phyloP scores from a whole-genome alignment of 2,888 invertebrate genomes.

The Scaptomyza parva region DNA sequence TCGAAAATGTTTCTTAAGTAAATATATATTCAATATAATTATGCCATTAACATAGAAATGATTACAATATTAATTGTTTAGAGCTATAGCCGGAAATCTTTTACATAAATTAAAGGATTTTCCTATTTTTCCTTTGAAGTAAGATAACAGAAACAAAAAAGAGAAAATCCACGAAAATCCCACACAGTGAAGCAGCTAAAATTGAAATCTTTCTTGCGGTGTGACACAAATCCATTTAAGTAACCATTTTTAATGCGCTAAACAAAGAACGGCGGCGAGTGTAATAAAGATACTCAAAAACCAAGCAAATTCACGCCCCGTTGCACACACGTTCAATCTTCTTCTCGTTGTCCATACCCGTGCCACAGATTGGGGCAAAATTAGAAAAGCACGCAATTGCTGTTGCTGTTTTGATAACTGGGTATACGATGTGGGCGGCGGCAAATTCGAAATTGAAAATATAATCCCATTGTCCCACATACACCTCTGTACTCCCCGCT shows the following conservation, averaged over 20 bases:
- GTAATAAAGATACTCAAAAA: conserved; percentile 10
- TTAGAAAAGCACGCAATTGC: conserved; percentile 11
- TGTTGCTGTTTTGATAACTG: conserved; percentile 23
- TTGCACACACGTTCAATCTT: conserved; percentile 42
- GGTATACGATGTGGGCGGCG: conserved; percentile 27
- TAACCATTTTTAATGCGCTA: conserved; percentile 14
- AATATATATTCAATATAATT: no score
- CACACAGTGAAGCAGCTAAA: conserved; percentile 21
- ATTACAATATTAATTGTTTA: no score
- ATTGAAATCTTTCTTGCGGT: conserved; percentile 35
- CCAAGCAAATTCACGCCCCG: conserved; percentile 40
- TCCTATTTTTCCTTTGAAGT: not conserved
- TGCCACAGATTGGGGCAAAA: conserved; percentile 19
- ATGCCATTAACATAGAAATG: no score
- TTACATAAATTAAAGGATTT: not conserved
- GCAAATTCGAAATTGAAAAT: conserved; percentile 52
- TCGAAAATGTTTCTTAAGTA: no score
- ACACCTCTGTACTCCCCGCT: no score
- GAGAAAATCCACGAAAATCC: conserved; percentile 3
- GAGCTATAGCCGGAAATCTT: not conserved
- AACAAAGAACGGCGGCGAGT: conserved; percentile 7
- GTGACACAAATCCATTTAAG: conserved; percentile 46
- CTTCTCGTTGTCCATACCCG: conserved; percentile 2
- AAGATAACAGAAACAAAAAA: not conserved
- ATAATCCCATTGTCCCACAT: conserved; percentile 52